Base-by-base conservation (phyloP, 2,113 vertebrate species). In the Copsychus sechellarum region DNA sequence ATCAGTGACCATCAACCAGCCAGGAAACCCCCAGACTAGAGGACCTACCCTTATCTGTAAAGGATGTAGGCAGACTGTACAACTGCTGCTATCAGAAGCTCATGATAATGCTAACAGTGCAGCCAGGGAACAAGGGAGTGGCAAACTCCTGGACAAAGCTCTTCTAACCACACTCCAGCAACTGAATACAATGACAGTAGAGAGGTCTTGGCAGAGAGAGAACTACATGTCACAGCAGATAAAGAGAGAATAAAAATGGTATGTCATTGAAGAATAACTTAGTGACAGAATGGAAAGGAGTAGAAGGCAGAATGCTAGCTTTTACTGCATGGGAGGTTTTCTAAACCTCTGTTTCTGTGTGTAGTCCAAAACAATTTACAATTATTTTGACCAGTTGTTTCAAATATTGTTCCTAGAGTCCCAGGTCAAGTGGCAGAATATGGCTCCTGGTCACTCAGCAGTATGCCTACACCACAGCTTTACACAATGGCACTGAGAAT, bases 301-400 rank as follows among this genome's bases (percentile, higher is more conserved):
- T 6, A 15, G 48, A 92, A 67, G 1, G 8, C 36, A 87, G 69
- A 31, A 58, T 1, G 3, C n/a, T 8, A 73, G 61, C 11, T 74
- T 74, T 54, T 67, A 34, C 25, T 8, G 9, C 53, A n/a, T n/a
- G n/a, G n/a, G n/a, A n/a, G n/a, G n/a, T n/a, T 7, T 61, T 56
- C 82, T 79, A 0, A 0, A 33, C 25, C 21, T 22, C 9, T 48
- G 18, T 9, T 87, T 14, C 36, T 51, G 5, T 21, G 7, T 45
- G 11, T 18, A 1, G 33, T 57, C 33, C 36, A 73, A 61, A 53
- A 61, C 4, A 28, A 67, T 29, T 17, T 25, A 11, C 5, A 82
- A 51, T 33, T 48, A 65, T 56, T 90, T 57, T 71, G 22, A 72
- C 43, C 53, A 40, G 12, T 24, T 71, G 12, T 53, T 81, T 82